Evolutionary conservation across 2,113 vertebrate species (phyloP).

Genomic region (Chloebia gouldiae): DNA sequence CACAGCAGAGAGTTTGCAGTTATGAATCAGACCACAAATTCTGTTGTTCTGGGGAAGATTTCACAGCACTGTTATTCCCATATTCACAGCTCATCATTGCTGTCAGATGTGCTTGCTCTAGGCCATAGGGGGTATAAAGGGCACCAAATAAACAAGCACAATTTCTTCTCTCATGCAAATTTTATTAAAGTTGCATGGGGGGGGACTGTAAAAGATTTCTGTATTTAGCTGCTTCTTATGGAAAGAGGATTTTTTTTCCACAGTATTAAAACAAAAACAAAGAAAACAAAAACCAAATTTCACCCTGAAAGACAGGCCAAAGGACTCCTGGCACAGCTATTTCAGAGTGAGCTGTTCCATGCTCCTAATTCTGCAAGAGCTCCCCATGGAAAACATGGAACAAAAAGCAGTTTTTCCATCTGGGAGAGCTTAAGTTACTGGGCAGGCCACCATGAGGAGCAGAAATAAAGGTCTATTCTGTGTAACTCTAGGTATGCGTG

Average conservation of each 20-base stretch:
- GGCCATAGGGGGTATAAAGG: slow-evolving; percentile 2
- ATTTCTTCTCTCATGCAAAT: slow-evolving; percentile 37
- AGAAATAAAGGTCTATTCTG: background rate
- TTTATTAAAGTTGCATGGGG: slow-evolving; percentile 2
- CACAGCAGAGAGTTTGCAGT: background rate
- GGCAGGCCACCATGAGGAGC: background rate
- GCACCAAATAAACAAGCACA: slow-evolving; percentile 22
- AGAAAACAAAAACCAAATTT: background rate
- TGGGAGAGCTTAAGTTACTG: background rate
- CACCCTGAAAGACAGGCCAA: background rate
- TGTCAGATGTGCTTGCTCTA: slow-evolving; percentile 22
- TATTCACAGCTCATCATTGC: background rate
- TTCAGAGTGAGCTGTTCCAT: background rate
- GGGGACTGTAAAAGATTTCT: background rate
- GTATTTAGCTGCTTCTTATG: background rate
- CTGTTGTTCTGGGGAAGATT: background rate
- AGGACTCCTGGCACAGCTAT: background rate
- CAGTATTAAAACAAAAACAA: slow-evolving; percentile 13
- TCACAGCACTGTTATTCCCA: background rate
- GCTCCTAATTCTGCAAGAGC: background rate
- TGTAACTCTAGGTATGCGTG: background rate
- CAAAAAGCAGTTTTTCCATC: background rate
- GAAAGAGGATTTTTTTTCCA: slow-evolving; percentile 18
- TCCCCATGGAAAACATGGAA: background rate
- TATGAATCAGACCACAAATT: background rate